Evolutionary conservation across 2,797 vertebrate genomes (phyloP).

Genomic region (Alectoris magna): DNA sequence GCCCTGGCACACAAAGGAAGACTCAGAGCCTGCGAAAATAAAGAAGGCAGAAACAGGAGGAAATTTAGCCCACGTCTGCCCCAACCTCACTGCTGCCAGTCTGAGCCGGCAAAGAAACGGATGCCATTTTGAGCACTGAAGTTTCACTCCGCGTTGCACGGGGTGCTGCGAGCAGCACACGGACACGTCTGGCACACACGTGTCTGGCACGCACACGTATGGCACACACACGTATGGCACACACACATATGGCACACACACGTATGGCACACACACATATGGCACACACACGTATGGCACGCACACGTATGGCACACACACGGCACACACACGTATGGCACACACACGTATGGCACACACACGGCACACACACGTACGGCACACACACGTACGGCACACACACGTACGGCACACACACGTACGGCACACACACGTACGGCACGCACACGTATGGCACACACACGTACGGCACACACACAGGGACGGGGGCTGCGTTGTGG

Average conservation of each 20-base stretch:
- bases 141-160: neutral
- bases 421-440: no score
- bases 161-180: neutral
- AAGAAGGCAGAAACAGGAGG: fast-evolving
- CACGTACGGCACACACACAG: neutral
- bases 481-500: neutral
- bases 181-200: neutral
- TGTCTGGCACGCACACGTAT: fast-evolving
- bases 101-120: neutral
- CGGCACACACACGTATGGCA: no score
- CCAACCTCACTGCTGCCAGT: neutral
- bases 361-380: no score
- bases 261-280: neutral
- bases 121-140: slow-evolving; percentile 47
- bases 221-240: neutral
- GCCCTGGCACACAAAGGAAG: neutral
- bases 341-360: no score
- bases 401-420: no score
- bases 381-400: no score
- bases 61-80: fast-evolving
- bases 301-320: neutral
- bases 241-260: no score
- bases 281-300: no score
- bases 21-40: neutral
- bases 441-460: no score